Conservation (phyloP, 2,113 vertebrate species). For the Illadopsis cleaveri region DNA sequence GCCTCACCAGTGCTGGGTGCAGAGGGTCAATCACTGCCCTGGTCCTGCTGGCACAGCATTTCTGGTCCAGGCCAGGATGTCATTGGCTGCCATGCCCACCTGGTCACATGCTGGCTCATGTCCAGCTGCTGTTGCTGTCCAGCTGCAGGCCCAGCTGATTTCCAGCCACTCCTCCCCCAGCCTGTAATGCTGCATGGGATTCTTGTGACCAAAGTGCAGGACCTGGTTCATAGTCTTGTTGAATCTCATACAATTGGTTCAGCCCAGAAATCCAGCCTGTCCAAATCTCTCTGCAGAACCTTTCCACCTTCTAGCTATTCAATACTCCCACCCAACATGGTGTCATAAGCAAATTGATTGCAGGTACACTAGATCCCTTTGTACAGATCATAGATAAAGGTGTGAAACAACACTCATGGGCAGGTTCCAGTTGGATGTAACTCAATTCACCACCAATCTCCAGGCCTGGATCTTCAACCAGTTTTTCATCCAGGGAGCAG, state of each 20-base stretch:
- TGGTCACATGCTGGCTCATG: not conserved
- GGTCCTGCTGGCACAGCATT: not conserved
- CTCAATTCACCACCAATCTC: not conserved
- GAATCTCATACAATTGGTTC: not conserved
- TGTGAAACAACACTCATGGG: not conserved
- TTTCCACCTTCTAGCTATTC: not conserved
- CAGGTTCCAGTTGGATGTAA: rapidly evolving
- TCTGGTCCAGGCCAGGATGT: not conserved
- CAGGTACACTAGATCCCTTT: not conserved
- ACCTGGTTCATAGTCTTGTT: rapidly evolving
- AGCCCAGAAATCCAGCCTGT: not conserved
- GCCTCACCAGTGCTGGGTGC: not conserved
- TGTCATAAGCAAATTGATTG: not conserved
- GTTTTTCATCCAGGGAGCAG: rapidly evolving
- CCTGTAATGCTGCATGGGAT: not conserved
- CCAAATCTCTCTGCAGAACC: not conserved
- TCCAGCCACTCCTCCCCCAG: not conserved
- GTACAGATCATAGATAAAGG: not conserved
- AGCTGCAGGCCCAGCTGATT: rapidly evolving
- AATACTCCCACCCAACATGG: not conserved
- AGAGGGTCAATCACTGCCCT: not conserved
- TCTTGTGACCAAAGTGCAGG: not conserved
- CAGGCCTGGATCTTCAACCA: not conserved
- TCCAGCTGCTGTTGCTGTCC: too few species aligned
- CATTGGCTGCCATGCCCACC: too few species aligned